These are phyloP conservation scores for Hydrocynus forskahlii DNA, from an alignment of 2,797 vertebrate species.

Conservation along the genomic window DNA sequence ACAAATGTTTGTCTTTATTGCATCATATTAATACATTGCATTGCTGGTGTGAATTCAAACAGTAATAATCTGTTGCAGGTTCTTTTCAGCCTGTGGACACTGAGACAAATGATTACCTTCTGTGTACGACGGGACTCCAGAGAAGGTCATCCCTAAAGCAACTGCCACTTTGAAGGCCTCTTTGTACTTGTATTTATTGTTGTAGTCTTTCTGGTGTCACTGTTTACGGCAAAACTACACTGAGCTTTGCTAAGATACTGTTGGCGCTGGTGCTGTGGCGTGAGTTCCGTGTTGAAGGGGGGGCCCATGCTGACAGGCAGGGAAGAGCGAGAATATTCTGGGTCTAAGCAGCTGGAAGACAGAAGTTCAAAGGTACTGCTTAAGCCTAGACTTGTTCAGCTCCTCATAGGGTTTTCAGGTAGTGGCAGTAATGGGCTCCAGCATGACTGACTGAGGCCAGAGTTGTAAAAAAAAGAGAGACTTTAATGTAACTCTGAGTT, in stretches of 20 bases:
- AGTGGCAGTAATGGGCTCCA: conserved; percentile 9
- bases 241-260: neutral
- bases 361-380: conserved; percentile 13
- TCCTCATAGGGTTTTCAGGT: conserved; percentile 13
- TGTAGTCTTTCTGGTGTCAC: neutral
- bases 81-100: conserved; percentile 25
- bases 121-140: neutral
- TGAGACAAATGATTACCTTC: conserved; percentile 15
- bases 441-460: conserved; percentile 20
- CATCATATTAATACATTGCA: conserved; percentile 48
- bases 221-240: neutral
- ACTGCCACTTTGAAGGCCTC: neutral
- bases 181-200: neutral
- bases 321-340: neutral
- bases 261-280: neutral
- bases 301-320: too few relatives aligned
- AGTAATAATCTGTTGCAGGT: conserved; percentile 2
- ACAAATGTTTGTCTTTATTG: conserved; percentile 76
- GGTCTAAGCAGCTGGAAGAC: conserved; percentile 10
- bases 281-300: neutral
- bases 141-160: neutral
- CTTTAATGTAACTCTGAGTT: neutral
- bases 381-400: neutral
- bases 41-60: conserved; percentile 32
- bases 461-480: neutral